A percentile compares a stretch with the other conserved stretches of the same genome.
phyloP scores from a whole-genome alignment of 1,140 invertebrate species.

The Bathynomus jamesi region DNA sequence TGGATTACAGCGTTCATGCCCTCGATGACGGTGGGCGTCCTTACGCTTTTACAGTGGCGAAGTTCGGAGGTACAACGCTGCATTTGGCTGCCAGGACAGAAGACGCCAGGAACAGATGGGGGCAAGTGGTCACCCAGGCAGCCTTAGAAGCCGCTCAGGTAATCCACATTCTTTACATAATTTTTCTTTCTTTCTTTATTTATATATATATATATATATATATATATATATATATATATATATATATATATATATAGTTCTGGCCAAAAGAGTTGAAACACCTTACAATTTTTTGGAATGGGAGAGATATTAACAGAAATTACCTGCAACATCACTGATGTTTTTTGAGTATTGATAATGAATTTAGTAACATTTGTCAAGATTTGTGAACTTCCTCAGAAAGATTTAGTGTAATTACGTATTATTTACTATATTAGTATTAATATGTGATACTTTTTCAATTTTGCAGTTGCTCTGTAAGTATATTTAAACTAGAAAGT shows the following conservation, averaged over 20 bases:
- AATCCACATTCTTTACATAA: neutral
- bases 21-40: constrained; percentile 45
- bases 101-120: constrained; percentile 65
- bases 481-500: no score
- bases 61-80: constrained; percentile 64
- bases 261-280: no score
- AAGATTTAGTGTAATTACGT: no score
- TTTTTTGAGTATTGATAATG: no score
- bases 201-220: constrained; percentile 3
- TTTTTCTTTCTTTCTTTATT: neutral
- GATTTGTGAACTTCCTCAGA: no score
- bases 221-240: constrained; percentile 3
- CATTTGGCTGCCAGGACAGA: constrained; percentile 72
- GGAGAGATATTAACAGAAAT: no score
- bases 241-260: constrained; percentile 3
- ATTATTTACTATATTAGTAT: no score
- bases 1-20: constrained; percentile 66
- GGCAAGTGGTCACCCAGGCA: constrained; percentile 55
- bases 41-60: constrained; percentile 60
- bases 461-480: no score
- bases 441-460: no score
- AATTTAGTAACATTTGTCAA: no score
- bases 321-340: no score
- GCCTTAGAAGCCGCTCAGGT: constrained; percentile 43
- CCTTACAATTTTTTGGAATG: no score